phyloP scores from a whole-genome alignment of 2,797 vertebrate genomes.

The Hydrocynus forskahlii region DNA sequence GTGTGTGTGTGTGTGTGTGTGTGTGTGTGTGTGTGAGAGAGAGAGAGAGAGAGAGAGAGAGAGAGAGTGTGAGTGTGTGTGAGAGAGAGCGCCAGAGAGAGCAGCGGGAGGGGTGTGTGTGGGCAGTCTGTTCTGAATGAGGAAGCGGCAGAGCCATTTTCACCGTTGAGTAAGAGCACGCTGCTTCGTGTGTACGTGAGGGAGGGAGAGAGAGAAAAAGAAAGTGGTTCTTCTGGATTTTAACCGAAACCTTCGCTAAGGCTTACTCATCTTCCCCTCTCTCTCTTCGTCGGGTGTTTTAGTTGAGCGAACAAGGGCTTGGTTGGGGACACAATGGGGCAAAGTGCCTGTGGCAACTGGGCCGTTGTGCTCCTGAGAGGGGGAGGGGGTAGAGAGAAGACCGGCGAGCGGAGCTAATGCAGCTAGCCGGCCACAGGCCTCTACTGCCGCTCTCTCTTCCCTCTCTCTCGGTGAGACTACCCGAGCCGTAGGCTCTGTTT shows the following conservation, averaged over 20 bases:
- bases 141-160: conserved; percentile 86
- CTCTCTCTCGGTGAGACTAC: conserved; percentile 58
- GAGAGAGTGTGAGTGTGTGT: conserved; percentile 55
- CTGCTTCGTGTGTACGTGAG: conserved; percentile 64
- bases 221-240: conserved; percentile 66
- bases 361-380: conserved; percentile 81
- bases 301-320: conserved; percentile 68
- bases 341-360: conserved; percentile 81
- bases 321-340: conserved; percentile 79
- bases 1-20: background rate
- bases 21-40: conserved; percentile 62
- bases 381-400: conserved; percentile 81
- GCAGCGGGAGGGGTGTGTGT: conserved; percentile 70
- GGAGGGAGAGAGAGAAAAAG: conserved; percentile 64
- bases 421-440: conserved; percentile 78
- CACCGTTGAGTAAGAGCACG: conserved; percentile 82
- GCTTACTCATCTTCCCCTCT: conserved; percentile 54
- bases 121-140: conserved; percentile 79
- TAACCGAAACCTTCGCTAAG: conserved; percentile 50
- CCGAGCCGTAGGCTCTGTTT: conserved; percentile 56
- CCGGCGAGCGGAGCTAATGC: conserved; percentile 81
- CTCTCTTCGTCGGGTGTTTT: conserved; percentile 60
- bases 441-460: conserved; percentile 61
- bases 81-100: conserved; percentile 61
- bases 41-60: conserved; percentile 63